A percentile compares a stretch with the other conserved stretches of the same genome.
These are phyloP conservation scores for Pogonomyrmex californicus DNA, from an alignment of 1,140 invertebrate species.

Conservation along the genomic window DNA sequence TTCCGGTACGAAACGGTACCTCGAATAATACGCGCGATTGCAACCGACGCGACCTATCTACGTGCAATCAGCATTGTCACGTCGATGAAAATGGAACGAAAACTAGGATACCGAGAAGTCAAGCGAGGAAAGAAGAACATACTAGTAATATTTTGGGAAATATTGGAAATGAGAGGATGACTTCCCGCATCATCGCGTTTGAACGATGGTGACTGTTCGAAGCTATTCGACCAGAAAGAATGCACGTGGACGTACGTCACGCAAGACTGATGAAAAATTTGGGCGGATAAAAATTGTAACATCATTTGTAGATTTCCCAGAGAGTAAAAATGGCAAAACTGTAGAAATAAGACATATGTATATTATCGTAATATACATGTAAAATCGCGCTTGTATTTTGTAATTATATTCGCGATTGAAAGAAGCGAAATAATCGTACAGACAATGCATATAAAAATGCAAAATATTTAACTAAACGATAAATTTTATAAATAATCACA, in stretches of 20 bases:
- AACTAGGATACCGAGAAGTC: not conserved
- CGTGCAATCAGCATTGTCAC: slow-evolving; percentile 37
- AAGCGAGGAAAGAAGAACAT: not conserved
- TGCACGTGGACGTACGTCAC: not conserved
- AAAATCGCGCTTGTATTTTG: not conserved
- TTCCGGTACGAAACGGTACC: slow-evolving; percentile 67
- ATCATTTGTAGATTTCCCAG: not conserved
- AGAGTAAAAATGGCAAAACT: not conserved
- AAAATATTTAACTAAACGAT: not conserved
- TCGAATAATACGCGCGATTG: slow-evolving; percentile 72
- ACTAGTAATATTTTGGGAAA: slow-evolving; percentile 38
- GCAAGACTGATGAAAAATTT: slow-evolving; percentile 18
- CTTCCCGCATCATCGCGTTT: slow-evolving; percentile 13
- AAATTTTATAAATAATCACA: slow-evolving; percentile 2
- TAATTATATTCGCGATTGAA: slow-evolving; percentile 5
- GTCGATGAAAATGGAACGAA: not conserved
- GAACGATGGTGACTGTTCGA: slow-evolving; percentile 33
- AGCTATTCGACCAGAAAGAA: slow-evolving; percentile 21
- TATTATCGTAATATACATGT: not conserved
- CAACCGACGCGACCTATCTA: slow-evolving; percentile 27
- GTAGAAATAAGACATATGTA: not conserved
- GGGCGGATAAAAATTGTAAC: not conserved
- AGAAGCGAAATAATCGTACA: not conserved
- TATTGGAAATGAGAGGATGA: not conserved
- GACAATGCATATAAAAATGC: not conserved